A percentile compares a stretch with the other conserved stretches of the same genome.
phyloP scores from a whole-genome alignment of 2,888 invertebrate genomes.

The Villa cingulata region DNA sequence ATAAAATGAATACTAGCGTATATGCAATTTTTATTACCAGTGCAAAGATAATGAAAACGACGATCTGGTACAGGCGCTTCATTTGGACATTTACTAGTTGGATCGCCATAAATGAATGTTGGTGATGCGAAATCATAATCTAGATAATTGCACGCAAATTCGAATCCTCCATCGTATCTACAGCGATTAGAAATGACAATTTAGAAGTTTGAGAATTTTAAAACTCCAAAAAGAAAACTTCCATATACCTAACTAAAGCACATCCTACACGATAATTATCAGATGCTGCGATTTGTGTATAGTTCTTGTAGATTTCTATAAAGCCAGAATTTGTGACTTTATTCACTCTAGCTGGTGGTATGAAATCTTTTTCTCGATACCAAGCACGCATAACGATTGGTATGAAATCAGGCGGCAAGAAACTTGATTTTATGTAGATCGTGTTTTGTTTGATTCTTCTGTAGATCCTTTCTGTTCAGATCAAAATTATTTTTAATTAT shows the following conservation, averaged over 20 bases:
- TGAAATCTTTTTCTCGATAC: constrained; percentile 14
- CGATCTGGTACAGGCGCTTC: constrained; percentile 10
- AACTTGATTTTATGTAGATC: constrained; percentile 7
- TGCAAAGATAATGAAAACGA: constrained; percentile 14
- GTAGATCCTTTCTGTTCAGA: not conserved
- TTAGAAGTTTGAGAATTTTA: too few species aligned
- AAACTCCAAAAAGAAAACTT: too few species aligned
- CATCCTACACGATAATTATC: constrained; percentile 12
- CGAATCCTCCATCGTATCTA: constrained; percentile 9
- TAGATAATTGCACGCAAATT: constrained; percentile 15
- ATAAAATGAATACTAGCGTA: too few species aligned
- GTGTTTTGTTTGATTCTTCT: constrained; percentile 6
- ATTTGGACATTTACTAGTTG: constrained; percentile 13
- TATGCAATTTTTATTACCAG: not conserved
- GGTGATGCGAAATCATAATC: not conserved
- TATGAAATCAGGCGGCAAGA: constrained; percentile 11
- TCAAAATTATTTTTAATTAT: not conserved
- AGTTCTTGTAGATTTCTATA: constrained; percentile 13
- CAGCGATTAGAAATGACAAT: too few species aligned
- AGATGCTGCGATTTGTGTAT: constrained; percentile 14
- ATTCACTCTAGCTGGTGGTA: not conserved
- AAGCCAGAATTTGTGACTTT: constrained; percentile 2
- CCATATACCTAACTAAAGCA: constrained; percentile 12
- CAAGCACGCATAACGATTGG: constrained; percentile 11
- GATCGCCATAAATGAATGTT: constrained; percentile 8